A percentile compares a stretch with the other conserved stretches of the same genome.
phyloP scores from a whole-genome alignment of 1,140 invertebrate genomes.

The Lordiphosa mommai region DNA sequence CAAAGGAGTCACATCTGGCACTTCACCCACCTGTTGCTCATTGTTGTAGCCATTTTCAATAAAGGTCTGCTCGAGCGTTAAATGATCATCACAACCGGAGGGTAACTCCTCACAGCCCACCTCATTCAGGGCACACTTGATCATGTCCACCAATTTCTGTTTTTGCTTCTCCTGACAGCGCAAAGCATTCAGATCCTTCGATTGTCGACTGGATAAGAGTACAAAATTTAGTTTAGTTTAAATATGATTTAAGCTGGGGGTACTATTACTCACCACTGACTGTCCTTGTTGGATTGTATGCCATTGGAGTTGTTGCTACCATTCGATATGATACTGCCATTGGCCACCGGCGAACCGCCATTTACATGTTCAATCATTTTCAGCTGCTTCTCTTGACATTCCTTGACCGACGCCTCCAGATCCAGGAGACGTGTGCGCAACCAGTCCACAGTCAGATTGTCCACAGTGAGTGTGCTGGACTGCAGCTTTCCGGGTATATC shows the following conservation, averaged over 20 bases:
- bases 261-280: slow-evolving; percentile 49
- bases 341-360: slow-evolving; percentile 66
- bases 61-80: slow-evolving; percentile 82
- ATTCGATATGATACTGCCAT: slow-evolving; percentile 77
- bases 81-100: slow-evolving; percentile 87
- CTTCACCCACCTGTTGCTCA: slow-evolving; percentile 71
- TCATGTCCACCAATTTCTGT: slow-evolving; percentile 88
- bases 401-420: slow-evolving; percentile 86
- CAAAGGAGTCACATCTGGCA: not conserved
- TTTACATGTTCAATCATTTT: slow-evolving; percentile 81
- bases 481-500: slow-evolving; percentile 90
- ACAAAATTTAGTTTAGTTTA: not conserved
- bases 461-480: slow-evolving; percentile 91
- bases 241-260: no score
- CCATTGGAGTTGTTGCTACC: slow-evolving; percentile 80
- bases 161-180: slow-evolving; percentile 90
- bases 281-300: slow-evolving; percentile 79
- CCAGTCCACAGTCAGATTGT: slow-evolving; percentile 95
- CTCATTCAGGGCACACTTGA: slow-evolving; percentile 89
- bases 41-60: slow-evolving; percentile 78
- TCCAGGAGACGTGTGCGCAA: slow-evolving; percentile 88
- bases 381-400: slow-evolving; percentile 84
- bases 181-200: slow-evolving; percentile 82
- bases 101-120: slow-evolving; percentile 92
- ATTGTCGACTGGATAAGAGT: slow-evolving; percentile 59